Conservation (phyloP, 1,140 invertebrate species). For the Cyrtorhinus lividipennis region DNA sequence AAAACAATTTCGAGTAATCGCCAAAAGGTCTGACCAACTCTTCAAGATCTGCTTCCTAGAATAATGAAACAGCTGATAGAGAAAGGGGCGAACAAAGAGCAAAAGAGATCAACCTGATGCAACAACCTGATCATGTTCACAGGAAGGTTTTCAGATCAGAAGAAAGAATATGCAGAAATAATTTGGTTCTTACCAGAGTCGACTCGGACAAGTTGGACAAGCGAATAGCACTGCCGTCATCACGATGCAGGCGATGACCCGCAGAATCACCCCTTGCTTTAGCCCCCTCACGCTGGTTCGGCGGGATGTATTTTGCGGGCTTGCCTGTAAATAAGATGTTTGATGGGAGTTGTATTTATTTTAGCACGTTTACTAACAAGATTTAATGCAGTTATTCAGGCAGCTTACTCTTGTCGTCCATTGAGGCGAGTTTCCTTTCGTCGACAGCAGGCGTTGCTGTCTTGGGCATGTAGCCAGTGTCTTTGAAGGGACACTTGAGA, state of each 20-base stretch:
- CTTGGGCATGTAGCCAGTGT: conserved; percentile 47
- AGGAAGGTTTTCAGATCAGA: no score
- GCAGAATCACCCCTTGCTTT: no score
- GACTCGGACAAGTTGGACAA: conserved; percentile 97
- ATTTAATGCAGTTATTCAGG: no score
- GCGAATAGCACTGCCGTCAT: conserved; percentile 69
- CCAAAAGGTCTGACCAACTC: conserved; percentile 89
- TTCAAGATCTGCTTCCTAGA: conserved; percentile 84
- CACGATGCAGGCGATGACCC: conserved; percentile 49
- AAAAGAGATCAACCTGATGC: no score
- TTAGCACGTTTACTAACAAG: no score
- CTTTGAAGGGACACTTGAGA: neutral
- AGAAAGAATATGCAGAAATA: no score
- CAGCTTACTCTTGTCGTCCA: conserved; percentile 19
- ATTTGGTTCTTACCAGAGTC: conserved; percentile 46
- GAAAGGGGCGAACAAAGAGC: no score
- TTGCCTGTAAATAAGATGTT: no score
- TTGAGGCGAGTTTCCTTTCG: conserved; percentile 9
- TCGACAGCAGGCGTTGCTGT: conserved; percentile 23
- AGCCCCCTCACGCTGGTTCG: conserved; percentile 64
- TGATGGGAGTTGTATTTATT: no score
- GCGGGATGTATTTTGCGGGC: no score
- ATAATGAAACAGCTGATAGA: no score
- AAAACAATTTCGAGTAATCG: conserved; percentile 72
- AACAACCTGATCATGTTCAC: no score